Evolutionary conservation across 2,888 invertebrate genomes (phyloP), one percentile per base, ranked within the genome.

Genomic region (Dryococelus australis): DNA sequence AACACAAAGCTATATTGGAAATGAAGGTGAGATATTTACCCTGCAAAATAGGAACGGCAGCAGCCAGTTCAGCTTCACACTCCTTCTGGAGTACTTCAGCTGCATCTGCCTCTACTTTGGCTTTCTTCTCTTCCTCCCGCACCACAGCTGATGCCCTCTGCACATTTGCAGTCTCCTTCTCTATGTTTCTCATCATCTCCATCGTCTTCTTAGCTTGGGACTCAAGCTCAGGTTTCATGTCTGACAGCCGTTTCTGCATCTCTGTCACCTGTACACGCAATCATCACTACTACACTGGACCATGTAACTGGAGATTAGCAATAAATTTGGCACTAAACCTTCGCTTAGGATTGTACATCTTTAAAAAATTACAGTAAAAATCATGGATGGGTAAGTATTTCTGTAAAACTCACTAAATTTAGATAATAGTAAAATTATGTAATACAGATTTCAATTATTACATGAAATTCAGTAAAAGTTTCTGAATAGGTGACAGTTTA

Each of bases 51-150:
- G 98, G 98, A 89, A 98, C 94, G 10, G 97, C 97, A 90, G 96
- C 94, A 0, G 98, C 98, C 90, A 99, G 94, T 92, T 99, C 98
- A 87, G 97, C 96, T 93, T 98, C 98, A 92, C 98, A 99, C 92
- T 99, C 99, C 89, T 94, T 94, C 92, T 98, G 98, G 47, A 98
- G 93, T 85, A 95, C 95, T 91, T 97, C 96, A 0, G 98, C 96
- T 43, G 95, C 95, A 65, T 96, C 96, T 0, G 98, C 98, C 93
- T 98, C 97, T 86, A 95, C 95, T 91, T 97, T 98, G 8, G 98
- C 98, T 16, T 96, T 95, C 91, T 96, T 96, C 93, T 98, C 98
- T 91, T 98, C 98, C 90, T 96, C 95, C 91, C 96, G 96, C 0
- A 98, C 98, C 90, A 96, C 94, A 86, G 95, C 94, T 0, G 97